These are phyloP conservation scores for Antedon mediterranea DNA, from an alignment of 53 echinoderm and acorn worm species.

Conservation along the genomic window DNA sequence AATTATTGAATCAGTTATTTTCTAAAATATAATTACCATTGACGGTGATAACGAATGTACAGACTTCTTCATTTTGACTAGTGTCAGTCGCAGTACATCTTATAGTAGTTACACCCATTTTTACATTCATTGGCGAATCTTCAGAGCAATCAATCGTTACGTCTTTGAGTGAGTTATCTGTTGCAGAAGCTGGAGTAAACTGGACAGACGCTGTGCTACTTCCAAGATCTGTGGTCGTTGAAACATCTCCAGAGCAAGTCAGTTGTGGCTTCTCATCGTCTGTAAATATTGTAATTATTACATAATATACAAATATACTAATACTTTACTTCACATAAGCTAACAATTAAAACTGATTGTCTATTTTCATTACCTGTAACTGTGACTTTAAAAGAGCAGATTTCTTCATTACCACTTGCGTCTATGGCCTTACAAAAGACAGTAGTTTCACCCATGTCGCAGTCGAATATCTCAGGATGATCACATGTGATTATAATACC, in stretches of 20 bases:
- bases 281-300: too few species aligned
- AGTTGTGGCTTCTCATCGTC: constrained; percentile 5
- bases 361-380: constrained; percentile 5
- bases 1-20: too few species aligned
- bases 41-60: background rate
- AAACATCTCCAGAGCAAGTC: background rate
- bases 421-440: constrained; percentile 1
- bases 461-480: too few species aligned
- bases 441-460: background rate
- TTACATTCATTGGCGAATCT: background rate
- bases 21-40: background rate
- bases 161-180: background rate
- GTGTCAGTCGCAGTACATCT: background rate
- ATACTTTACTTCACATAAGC: too few species aligned
- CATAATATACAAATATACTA: too few species aligned
- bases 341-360: too few species aligned
- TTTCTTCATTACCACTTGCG: background rate
- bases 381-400: background rate
- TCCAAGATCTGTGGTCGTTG: too few species aligned
- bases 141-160: background rate
- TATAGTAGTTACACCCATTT: background rate
- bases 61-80: background rate
- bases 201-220: too few species aligned
- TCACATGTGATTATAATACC: background rate
- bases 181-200: too few species aligned